Percentiles rank a stretch among this genome's conserved stretches.
These are phyloP conservation scores for Cyprinodon brontotheroides DNA, from an alignment of 2,113 vertebrate species.

Conservation along the genomic window DNA sequence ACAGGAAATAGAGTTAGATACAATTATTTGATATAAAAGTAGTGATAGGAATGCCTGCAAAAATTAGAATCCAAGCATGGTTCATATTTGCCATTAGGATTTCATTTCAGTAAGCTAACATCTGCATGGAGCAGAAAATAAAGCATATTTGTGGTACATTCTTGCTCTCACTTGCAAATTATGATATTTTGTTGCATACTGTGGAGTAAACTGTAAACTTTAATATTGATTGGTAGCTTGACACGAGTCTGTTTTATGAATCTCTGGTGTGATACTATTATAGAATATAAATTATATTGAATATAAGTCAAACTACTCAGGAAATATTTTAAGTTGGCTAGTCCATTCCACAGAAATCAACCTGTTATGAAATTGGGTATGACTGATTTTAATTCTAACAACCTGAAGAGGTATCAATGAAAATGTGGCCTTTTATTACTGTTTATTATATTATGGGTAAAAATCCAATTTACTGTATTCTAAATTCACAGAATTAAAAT, in stretches of 20 bases:
- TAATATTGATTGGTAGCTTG: neutral
- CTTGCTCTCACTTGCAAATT: constrained; percentile 1
- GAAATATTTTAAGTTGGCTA: neutral
- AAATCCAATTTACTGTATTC: constrained; percentile 4
- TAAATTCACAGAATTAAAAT: constrained; percentile 23
- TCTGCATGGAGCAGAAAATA: neutral
- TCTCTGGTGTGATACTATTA: neutral
- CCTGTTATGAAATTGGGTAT: neutral
- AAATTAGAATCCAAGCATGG: neutral
- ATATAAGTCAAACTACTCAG: neutral
- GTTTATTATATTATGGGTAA: neutral
- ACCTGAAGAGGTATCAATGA: neutral
- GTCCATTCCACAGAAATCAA: neutral
- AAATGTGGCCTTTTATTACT: neutral
- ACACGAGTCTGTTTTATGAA: neutral
- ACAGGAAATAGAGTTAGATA: constrained; percentile 34
- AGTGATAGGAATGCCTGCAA: neutral
- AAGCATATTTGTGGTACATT: constrained; percentile 3
- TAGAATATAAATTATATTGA: neutral
- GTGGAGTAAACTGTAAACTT: neutral
- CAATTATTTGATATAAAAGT: neutral
- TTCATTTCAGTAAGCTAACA: neutral
- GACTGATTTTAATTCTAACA: neutral
- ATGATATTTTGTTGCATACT: constrained; percentile 7
- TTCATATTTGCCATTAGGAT: neutral